phyloP scores from a whole-genome alignment of 2,113 vertebrate species.

The Zosterops borbonicus region DNA sequence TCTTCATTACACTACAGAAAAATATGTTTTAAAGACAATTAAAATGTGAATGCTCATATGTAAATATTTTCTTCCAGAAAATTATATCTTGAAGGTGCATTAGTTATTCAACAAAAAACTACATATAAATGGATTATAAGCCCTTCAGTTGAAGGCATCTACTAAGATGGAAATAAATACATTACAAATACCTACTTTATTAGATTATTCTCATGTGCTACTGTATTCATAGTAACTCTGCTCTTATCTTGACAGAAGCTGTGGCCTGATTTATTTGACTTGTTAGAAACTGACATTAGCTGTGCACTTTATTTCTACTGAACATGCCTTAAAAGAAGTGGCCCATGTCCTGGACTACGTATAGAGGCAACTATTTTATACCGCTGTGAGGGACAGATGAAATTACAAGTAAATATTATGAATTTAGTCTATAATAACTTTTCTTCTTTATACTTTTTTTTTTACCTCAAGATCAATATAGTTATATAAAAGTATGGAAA shows the following conservation, averaged over 20 bases:
- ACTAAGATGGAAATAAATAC: not conserved
- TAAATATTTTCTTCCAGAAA: not conserved
- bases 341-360: not conserved
- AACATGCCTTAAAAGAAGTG: not conserved
- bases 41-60: not conserved
- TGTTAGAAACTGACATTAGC: not conserved
- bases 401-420: not conserved
- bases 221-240: not conserved
- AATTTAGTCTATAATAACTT: not conserved
- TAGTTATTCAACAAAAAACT: not conserved
- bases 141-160: not conserved
- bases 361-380: not conserved
- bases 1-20: not conserved
- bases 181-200: not conserved
- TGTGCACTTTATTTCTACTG: not conserved
- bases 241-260: not conserved
- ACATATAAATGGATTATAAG: not conserved
- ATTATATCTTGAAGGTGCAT: not conserved
- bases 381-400: not conserved
- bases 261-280: not conserved
- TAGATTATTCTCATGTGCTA: not conserved
- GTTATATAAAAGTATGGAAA: not conserved
- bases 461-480: not conserved
- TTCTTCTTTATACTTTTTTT: not conserved
- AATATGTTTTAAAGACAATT: not conserved